Conservation (phyloP, 2,113 vertebrate species). For the Callospermophilus lateralis region DNA sequence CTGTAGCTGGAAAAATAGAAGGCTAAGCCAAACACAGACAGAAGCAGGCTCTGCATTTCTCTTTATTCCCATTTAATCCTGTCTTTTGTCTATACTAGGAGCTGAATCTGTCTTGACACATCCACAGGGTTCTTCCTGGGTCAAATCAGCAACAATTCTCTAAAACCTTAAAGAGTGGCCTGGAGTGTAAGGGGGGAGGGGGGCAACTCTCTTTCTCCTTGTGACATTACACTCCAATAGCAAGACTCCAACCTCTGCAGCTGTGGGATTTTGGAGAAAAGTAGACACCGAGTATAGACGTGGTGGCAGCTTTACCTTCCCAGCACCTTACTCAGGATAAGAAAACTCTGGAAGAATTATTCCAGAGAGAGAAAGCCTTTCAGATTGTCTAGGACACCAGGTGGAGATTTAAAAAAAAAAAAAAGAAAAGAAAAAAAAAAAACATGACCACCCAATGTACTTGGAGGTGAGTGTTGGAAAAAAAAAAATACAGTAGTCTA, state of each 20-base stretch:
- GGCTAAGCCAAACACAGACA: neutral
- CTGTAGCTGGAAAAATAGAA: neutral
- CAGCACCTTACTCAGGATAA: neutral
- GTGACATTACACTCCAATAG: neutral
- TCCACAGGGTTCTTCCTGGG: neutral
- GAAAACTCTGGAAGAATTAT: neutral
- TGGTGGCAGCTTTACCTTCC: neutral
- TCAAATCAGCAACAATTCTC: constrained; percentile 16
- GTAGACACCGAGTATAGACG: neutral
- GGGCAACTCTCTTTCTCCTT: neutral
- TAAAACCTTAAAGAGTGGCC: neutral
- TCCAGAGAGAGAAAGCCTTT: neutral
- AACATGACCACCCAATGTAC: neutral
- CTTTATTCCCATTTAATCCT: neutral
- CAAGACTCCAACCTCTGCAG: neutral
- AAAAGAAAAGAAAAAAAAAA: constrained; percentile 49
- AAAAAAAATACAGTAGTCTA: constrained; percentile 56
- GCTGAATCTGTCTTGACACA: constrained; percentile 8
- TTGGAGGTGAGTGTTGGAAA: constrained; percentile 18
- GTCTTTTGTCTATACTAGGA: constrained; percentile 19
- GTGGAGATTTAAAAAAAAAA: neutral
- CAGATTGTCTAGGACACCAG: neutral
- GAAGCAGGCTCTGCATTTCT: neutral
- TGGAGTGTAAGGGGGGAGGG: no score
- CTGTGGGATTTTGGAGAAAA: neutral